Percentiles rank a stretch among this genome's conserved stretches.
Conservation (phyloP, 2,888 invertebrate genomes). For the Caenorhabditis sp. region DNA sequence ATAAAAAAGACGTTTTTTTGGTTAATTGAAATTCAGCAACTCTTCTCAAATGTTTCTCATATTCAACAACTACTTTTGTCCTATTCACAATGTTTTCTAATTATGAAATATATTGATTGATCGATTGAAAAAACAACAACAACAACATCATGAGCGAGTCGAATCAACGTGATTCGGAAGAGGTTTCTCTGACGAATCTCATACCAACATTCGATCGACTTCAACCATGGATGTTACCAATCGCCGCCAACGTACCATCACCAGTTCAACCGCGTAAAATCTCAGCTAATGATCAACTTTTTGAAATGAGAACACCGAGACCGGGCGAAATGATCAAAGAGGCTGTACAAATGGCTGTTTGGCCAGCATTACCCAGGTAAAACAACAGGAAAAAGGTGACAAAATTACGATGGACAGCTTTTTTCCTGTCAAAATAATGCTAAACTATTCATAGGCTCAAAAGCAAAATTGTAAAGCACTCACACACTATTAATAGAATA, state of each 20-base stretch:
- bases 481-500: neutral
- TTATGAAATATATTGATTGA: slow-evolving; percentile 1
- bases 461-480: neutral
- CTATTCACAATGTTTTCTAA: neutral
- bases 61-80: slow-evolving; percentile 3
- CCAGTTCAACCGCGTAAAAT: slow-evolving; percentile 56
- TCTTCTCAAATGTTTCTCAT: slow-evolving; percentile 1
- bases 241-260: slow-evolving; percentile 49
- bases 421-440: neutral
- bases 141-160: neutral
- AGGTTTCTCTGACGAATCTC: slow-evolving; percentile 22
- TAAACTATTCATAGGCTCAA: neutral
- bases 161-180: slow-evolving; percentile 17
- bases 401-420: too few species aligned
- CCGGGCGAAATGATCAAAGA: slow-evolving; percentile 57
- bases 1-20: too few species aligned
- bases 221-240: slow-evolving; percentile 65
- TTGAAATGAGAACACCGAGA: slow-evolving; percentile 46
- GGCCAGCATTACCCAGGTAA: slow-evolving; percentile 59
- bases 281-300: slow-evolving; percentile 40
- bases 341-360: slow-evolving; percentile 58
- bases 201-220: slow-evolving; percentile 52
- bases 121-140: slow-evolving; percentile 21
- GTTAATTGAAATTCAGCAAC: too few species aligned
- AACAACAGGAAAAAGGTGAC: neutral